Conservation (phyloP, 2,888 invertebrate species). For the Ferrisia virgata region DNA sequence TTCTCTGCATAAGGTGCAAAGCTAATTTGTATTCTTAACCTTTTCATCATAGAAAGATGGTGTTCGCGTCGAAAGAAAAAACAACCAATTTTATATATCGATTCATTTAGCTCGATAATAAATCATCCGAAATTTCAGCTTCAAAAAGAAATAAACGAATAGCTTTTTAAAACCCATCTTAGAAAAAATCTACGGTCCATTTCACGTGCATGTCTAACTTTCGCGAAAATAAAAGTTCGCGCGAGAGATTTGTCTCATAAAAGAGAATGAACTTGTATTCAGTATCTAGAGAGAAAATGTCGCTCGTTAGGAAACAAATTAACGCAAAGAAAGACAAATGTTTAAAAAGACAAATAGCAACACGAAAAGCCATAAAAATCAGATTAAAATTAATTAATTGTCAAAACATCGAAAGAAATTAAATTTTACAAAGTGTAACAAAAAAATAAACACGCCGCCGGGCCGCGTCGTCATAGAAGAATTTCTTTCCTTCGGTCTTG, state of each 20-base stretch:
- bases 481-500: not conserved
- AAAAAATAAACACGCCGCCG: conserved; percentile 32
- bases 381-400: conserved; percentile 42
- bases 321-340: conserved; percentile 29
- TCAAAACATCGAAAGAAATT: conserved; percentile 42
- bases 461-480: not conserved
- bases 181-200: no score
- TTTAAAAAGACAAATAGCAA: conserved; percentile 14
- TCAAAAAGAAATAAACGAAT: no score
- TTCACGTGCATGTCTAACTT: not conserved
- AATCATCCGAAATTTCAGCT: no score
- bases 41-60: no score
- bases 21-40: no score
- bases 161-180: no score
- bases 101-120: no score
- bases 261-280: not conserved
- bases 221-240: not conserved
- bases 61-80: no score
- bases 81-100: no score
- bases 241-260: not conserved
- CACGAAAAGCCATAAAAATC: conserved; percentile 20
- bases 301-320: not conserved
- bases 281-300: not conserved
- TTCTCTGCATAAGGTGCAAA: no score
- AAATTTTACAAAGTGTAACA: conserved; percentile 40